Percentiles rank a stretch among this genome's conserved stretches.
phyloP scores from a whole-genome alignment of 2,113 vertebrate species.

The Empidonax alnorum region DNA sequence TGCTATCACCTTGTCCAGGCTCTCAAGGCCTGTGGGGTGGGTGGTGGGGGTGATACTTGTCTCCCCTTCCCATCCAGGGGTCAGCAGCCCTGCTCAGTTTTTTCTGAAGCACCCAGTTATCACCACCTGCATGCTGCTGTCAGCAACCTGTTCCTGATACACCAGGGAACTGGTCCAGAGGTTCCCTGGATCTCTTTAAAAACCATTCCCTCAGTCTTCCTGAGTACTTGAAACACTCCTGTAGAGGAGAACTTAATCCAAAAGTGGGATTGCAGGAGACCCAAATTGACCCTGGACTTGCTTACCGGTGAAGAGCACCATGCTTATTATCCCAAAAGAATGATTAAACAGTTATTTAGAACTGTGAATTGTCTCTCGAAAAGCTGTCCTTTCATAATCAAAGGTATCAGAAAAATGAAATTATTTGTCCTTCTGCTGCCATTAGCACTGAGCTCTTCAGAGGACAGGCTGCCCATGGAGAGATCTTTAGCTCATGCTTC shows the following conservation, averaged over 20 bases:
- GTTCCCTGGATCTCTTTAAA: not conserved
- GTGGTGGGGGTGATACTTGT: not conserved
- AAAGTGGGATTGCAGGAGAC: not conserved
- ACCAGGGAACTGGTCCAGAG: not conserved
- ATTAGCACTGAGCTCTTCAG: not conserved
- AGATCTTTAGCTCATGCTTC: not conserved
- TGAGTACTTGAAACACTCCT: not conserved
- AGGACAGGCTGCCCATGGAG: not conserved
- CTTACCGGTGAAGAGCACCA: not conserved
- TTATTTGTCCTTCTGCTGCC: not conserved
- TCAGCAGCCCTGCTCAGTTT: accelerated
- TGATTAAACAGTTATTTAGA: not conserved
- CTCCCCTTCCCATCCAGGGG: accelerated
- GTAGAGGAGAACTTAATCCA: not conserved
- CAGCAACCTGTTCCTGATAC: not conserved
- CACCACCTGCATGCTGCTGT: not conserved
- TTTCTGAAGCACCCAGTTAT: not conserved
- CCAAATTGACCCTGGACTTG: not conserved
- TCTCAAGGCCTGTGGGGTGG: not conserved
- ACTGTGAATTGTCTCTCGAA: not conserved
- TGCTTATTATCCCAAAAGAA: not conserved
- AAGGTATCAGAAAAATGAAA: not conserved
- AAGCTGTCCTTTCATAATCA: not conserved
- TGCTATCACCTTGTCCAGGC: not conserved
- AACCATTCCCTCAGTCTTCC: not conserved